Conservation (phyloP, 2,888 invertebrate genomes). For the Acleris sparsana region DNA sequence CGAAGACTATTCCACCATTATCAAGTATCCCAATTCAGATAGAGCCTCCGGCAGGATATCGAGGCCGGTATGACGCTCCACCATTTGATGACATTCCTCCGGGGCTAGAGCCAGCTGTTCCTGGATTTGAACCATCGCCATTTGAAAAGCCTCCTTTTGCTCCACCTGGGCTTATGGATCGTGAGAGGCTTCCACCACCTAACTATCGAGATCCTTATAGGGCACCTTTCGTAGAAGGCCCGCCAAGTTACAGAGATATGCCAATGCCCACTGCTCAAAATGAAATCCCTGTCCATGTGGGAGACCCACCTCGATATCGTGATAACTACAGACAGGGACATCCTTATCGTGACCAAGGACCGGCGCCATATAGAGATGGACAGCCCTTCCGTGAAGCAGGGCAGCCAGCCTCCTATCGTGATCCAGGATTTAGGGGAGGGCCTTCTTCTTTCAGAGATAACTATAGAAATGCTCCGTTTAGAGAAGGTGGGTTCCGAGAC, state of each 20-base stretch:
- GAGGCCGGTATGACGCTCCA: constrained; percentile 71
- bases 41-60: constrained; percentile 67
- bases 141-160: constrained; percentile 78
- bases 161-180: constrained; percentile 63
- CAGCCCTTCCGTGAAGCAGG: constrained; percentile 59
- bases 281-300: constrained; percentile 74
- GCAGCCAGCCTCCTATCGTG: constrained; percentile 56
- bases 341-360: constrained; percentile 67
- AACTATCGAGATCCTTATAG: constrained; percentile 71
- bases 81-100: constrained; percentile 85
- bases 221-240: constrained; percentile 64
- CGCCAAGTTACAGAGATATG: constrained; percentile 61
- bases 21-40: constrained; percentile 56
- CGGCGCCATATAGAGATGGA: constrained; percentile 56
- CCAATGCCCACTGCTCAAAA: constrained; percentile 57
- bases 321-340: constrained; percentile 70
- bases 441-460: constrained; percentile 65
- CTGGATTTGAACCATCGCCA: constrained; percentile 84
- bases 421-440: constrained; percentile 64
- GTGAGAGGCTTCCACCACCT: constrained; percentile 67
- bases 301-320: constrained; percentile 66
- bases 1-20: constrained; percentile 66
- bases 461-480: constrained; percentile 66
- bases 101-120: constrained; percentile 85
- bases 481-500: constrained; percentile 70